Evolutionary conservation across 2,888 invertebrate genomes (phyloP), one percentile per base, ranked within the genome.

Genomic region (Imbricaverruca yamaguchii): DNA sequence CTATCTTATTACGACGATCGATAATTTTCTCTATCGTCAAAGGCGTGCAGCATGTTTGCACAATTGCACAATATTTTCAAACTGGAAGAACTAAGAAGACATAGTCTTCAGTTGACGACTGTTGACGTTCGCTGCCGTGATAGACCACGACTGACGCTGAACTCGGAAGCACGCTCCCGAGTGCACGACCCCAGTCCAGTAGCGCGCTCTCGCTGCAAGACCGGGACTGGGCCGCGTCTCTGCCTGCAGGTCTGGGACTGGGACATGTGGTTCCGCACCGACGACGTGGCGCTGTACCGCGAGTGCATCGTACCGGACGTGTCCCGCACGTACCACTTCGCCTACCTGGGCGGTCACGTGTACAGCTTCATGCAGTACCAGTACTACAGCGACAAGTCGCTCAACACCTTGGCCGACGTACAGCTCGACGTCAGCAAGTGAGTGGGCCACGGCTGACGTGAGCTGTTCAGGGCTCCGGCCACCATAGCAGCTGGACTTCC

Each of bases 191-290:
- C 2, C 39, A 39, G 39, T 39, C 4, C 39, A 39, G 39, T 39
- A 39, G 4, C 4, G 4, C 39, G 39, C 39, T 39, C 4, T 39
- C 39, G 39, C 39, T 39, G 4, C 39, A 39, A 39, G 77, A 77
- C 53, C 21, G 23, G 18, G 10, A 55, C 53, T 53, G 77, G 77
- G 77, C 1, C 53, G 39, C 4, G 59, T 57, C 59, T 11, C 59
- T 80, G 7, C 39, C 55, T 8, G 21, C 74, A 81, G 74, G 53
- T 23, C 74, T 61, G 81, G 55, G 83, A 83, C 80, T 83, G 83
- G 83, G 83, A 83, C 77, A 83, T 83, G 82, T 83, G 83, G 83
- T 78, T 83, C 80, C 77, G 83, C 4, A 80, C 82, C 0, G 81
- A 80, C 0, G 81, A 63, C 12, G 61, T 81, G 55, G 78, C 81